Conservation (phyloP, 2,888 invertebrate species). For the Diarsia brunnea region DNA sequence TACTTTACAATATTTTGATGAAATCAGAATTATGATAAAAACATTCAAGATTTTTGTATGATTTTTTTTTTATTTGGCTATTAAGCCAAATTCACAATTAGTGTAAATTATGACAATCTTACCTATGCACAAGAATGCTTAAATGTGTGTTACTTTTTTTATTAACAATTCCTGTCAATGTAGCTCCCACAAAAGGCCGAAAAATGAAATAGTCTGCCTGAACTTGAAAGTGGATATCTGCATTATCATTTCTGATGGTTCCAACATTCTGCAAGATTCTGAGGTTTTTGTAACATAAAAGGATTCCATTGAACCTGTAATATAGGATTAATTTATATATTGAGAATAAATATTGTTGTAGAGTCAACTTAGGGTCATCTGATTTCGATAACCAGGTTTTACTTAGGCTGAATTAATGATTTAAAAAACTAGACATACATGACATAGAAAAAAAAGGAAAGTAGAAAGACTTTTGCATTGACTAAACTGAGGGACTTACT, state of each 20-base stretch:
- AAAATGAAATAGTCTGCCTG: slow-evolving; percentile 93
- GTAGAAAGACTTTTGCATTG: not conserved
- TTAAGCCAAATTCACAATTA: not conserved
- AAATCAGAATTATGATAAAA: not conserved
- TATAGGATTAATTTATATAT: not conserved
- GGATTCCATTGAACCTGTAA: slow-evolving; percentile 92
- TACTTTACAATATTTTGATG: not conserved
- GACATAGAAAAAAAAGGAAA: no score
- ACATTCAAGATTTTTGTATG: not conserved
- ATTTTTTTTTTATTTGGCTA: no score
- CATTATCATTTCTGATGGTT: slow-evolving; percentile 91
- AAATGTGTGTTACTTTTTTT: slow-evolving; percentile 92
- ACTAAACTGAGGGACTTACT: slow-evolving; percentile 86
- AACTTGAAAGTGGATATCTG: slow-evolving; percentile 92
- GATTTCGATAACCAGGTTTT: not conserved
- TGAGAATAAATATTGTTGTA: not conserved
- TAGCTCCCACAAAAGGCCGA: slow-evolving; percentile 91
- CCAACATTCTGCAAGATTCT: slow-evolving; percentile 91
- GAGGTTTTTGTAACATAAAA: slow-evolving; percentile 92
- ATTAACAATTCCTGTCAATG: slow-evolving; percentile 92
- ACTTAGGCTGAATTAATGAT: no score
- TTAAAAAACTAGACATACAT: not conserved
- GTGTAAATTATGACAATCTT: slow-evolving; percentile 38
- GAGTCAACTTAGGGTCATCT: not conserved
- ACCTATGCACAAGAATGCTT: slow-evolving; percentile 92